These are phyloP conservation scores for Osmerus mordax DNA, from an alignment of 2,113 vertebrate species.

Conservation along the genomic window DNA sequence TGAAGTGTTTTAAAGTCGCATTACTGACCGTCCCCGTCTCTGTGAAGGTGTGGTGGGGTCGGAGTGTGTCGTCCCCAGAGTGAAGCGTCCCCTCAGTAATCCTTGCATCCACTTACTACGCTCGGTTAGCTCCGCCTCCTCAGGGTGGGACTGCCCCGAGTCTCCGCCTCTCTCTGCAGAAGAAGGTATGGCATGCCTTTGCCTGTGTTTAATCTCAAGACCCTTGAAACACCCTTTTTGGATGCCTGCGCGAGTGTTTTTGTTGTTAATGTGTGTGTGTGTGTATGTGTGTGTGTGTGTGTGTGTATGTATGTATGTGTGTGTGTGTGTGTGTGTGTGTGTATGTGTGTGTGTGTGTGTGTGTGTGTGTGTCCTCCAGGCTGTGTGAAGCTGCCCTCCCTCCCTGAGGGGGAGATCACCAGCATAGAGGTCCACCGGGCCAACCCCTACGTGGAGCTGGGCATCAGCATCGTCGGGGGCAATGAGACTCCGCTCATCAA, in stretches of 20 bases:
- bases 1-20: not conserved
- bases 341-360: not conserved
- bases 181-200: slow-evolving; percentile 54
- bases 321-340: not conserved
- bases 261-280: slow-evolving; percentile 3
- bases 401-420: slow-evolving; percentile 97
- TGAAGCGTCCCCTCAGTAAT: slow-evolving; percentile 69
- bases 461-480: slow-evolving; percentile 95
- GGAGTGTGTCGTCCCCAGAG: slow-evolving; percentile 60
- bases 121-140: slow-evolving; percentile 64
- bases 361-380: slow-evolving; percentile 48
- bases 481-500: slow-evolving; percentile 98
- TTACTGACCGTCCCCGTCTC: slow-evolving; percentile 1
- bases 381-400: slow-evolving; percentile 81
- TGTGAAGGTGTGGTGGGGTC: slow-evolving; percentile 61
- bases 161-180: slow-evolving; percentile 65
- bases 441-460: slow-evolving; percentile 93
- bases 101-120: slow-evolving; percentile 68
- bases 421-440: slow-evolving; percentile 93
- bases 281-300: slow-evolving; percentile 1
- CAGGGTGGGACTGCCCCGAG: slow-evolving; percentile 75
- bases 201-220: not conserved
- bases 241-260: not conserved
- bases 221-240: not conserved
- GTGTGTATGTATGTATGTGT: not conserved